Base-by-base conservation (phyloP, 2,888 invertebrate genomes). In the Erebia ligea region DNA sequence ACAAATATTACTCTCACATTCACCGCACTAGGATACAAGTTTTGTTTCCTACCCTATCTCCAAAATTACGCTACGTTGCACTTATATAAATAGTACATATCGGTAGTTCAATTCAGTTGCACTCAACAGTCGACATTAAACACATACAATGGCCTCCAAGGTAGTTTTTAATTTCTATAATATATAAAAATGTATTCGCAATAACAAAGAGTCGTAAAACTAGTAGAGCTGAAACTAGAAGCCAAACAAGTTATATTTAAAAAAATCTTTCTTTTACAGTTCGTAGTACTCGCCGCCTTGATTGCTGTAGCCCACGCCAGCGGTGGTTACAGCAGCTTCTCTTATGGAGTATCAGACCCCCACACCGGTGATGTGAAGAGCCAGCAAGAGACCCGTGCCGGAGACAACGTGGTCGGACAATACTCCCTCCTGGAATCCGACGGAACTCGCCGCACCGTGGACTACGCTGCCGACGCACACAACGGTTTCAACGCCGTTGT, bases 321-420 rank as follows among this genome's bases (percentile, higher is more conserved):
- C 19, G 65, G 65, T 21, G 87, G 89, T 82, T 90, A 89, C 86
- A 86, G 81, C 80, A 91, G 90, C 85, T 92, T 91, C 87, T 89
- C 92, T 8, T 92, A 92, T 78, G 91, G 91, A 58, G 92, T 92
- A 68, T 84, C 90, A 48, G 92, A 92, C 84, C 92, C 92, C 42
- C 88, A 92, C 85, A 92, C 92, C 81, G 92, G 92, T 56, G 92
- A 92, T 77, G 90, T 91, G 75, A 92, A 92, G 87, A 89, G 88
- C 86, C 95, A 95, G 86, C 94, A 94, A 76, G 95, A 95, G 89
- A 94, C 94, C 72, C 94, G 95, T 73, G 88, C 91, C 75, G 95
- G 95, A n/a, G 95, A 95, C 86, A 93, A 93, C 77, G 95, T 95
- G 59, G 94, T 94, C 75, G 92, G 92, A 73, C 92, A 92, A 76